Evolutionary conservation across 2,113 vertebrate genomes (phyloP).

Genomic region (Aspiorhynchus laticeps): DNA sequence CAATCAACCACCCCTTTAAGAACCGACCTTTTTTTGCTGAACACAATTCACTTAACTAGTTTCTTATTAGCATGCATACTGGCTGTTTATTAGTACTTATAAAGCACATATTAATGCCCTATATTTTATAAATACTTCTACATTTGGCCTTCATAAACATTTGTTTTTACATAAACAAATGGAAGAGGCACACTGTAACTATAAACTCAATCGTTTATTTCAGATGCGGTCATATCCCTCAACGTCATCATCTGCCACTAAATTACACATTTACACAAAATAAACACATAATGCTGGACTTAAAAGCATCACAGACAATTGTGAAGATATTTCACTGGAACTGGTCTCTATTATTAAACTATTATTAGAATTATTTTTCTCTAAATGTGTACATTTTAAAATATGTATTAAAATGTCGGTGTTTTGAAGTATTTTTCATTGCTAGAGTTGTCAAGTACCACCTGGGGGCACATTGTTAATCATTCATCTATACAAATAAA

Average conservation of each 20-base stretch:
- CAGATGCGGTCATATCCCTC: not conserved
- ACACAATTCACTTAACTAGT: no score
- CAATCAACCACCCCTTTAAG: no score
- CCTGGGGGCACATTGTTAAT: not conserved
- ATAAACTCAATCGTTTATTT: not conserved
- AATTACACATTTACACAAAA: not conserved
- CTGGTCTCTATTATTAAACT: not conserved
- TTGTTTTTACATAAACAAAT: not conserved
- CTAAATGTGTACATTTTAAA: not conserved
- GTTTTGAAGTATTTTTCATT: not conserved
- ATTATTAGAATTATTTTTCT: not conserved
- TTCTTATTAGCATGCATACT: no score
- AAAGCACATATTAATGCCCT: no score
- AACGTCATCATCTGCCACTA: not conserved
- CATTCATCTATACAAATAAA: not conserved
- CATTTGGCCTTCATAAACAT: not conserved
- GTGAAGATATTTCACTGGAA: not conserved
- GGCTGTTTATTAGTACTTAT: no score
- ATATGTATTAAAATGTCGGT: not conserved
- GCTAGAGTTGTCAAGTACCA: not conserved
- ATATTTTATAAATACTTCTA: no score
- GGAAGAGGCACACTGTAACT: not conserved
- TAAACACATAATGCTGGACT: not conserved
- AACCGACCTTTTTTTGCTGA: no score
- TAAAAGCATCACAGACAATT: not conserved